These are phyloP conservation scores for Adelges cooleyi DNA, from an alignment of 1,140 invertebrate genomes.

Conservation along the genomic window DNA sequence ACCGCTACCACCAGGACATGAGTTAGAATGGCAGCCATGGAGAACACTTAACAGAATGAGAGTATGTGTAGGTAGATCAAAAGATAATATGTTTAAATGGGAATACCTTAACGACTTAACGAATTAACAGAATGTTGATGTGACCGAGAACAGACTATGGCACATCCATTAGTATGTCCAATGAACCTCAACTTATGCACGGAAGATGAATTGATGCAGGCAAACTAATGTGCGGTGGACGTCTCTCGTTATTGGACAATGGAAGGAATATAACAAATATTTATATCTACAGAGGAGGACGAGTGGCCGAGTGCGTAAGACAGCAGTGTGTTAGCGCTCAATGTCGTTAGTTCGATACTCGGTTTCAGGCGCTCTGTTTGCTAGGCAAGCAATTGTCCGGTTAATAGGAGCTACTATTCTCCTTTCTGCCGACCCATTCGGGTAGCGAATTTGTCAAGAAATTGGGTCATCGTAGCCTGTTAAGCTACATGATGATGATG, in stretches of 20 bases:
- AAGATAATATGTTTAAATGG: constrained; percentile 19
- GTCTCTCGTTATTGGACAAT: neutral
- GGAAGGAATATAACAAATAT: neutral
- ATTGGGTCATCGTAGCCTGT: too few relatives aligned
- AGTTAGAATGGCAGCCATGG: constrained; percentile 4
- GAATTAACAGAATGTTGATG: neutral
- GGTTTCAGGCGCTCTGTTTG: too few relatives aligned
- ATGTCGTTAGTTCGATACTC: too few relatives aligned
- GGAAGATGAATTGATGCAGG: neutral
- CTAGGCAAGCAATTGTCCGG: too few relatives aligned
- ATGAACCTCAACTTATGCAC: neutral
- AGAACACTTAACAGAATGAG: constrained; percentile 11
- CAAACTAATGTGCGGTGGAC: neutral
- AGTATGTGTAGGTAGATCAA: constrained; percentile 5
- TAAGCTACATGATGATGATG: too few relatives aligned
- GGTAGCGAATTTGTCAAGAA: too few relatives aligned
- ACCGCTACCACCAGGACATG: neutral
- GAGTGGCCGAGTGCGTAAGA: too few relatives aligned
- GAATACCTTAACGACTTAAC: neutral
- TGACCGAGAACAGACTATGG: neutral
- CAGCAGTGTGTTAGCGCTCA: too few relatives aligned
- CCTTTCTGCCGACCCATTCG: too few relatives aligned
- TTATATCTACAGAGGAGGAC: too few relatives aligned
- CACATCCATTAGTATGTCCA: constrained; percentile 3
- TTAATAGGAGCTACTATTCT: too few relatives aligned